Percentiles rank a stretch among this genome's conserved stretches.
These are phyloP conservation scores for Struthidea cinerea DNA, from an alignment of 2,113 vertebrate species.

Conservation along the genomic window DNA sequence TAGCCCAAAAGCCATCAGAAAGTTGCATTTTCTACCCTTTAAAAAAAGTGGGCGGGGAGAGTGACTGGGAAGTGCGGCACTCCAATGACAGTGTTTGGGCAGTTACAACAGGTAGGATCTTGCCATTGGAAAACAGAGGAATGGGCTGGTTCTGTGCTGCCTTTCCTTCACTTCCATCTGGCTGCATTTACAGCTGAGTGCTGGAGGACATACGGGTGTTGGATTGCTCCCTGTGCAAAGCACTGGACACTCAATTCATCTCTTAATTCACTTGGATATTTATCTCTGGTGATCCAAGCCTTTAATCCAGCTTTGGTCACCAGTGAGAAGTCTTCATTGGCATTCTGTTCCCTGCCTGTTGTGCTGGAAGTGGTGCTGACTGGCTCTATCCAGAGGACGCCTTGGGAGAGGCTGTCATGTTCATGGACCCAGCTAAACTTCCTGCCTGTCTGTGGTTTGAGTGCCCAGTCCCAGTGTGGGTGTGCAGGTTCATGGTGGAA, in stretches of 20 bases:
- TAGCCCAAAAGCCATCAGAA: neutral
- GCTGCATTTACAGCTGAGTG: neutral
- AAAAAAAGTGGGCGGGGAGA: fast-evolving
- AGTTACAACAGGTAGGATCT: neutral
- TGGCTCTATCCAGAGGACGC: neutral
- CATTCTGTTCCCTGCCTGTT: neutral
- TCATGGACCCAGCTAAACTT: neutral
- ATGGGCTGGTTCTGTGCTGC: neutral
- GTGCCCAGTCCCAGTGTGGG: neutral
- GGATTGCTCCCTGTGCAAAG: neutral
- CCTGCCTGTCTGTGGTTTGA: neutral
- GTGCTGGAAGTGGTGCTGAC: neutral
- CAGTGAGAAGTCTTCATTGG: neutral
- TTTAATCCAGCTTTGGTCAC: slow-evolving; percentile 14
- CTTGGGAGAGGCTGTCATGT: neutral
- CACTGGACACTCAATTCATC: neutral
- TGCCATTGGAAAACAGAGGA: neutral
- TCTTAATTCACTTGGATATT: neutral
- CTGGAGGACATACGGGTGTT: neutral
- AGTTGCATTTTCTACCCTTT: neutral
- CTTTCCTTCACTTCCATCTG: neutral
- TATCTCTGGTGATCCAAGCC: neutral
- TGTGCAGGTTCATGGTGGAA: neutral
- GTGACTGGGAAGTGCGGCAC: neutral
- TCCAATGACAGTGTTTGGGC: neutral